These are phyloP conservation scores for Hystrix brachyura DNA, from an alignment of 2,113 vertebrate genomes.

Conservation along the genomic window DNA sequence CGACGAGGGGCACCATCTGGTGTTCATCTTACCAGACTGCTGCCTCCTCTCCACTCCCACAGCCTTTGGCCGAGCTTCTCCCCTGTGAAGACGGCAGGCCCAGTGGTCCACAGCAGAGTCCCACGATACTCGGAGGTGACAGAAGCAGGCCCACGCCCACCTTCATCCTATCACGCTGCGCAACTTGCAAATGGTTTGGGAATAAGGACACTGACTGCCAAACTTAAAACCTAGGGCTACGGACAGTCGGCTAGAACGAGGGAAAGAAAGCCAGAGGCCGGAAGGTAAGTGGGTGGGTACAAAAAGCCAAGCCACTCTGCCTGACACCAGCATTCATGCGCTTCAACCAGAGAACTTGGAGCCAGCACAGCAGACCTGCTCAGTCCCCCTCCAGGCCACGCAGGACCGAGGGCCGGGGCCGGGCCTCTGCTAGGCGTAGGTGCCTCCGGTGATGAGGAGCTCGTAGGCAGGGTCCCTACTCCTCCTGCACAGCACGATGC, in stretches of 20 bases:
- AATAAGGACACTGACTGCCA: slow-evolving; percentile 77
- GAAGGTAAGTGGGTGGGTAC: slow-evolving; percentile 67
- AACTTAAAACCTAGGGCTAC: slow-evolving; percentile 75
- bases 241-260: slow-evolving; percentile 68
- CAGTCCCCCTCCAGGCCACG: slow-evolving; percentile 79
- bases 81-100: slow-evolving; percentile 70
- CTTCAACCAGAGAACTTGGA: slow-evolving; percentile 86
- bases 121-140: slow-evolving; percentile 70
- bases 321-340: slow-evolving; percentile 88
- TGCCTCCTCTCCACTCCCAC: slow-evolving; percentile 25
- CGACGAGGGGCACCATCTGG: slow-evolving; percentile 75
- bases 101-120: slow-evolving; percentile 65
- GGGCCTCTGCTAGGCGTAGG: slow-evolving; percentile 90
- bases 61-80: slow-evolving; percentile 84
- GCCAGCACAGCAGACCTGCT: slow-evolving; percentile 82
- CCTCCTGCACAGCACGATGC: slow-evolving; percentile 94
- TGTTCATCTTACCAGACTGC: slow-evolving; percentile 72
- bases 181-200: slow-evolving; percentile 81
- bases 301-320: slow-evolving; percentile 86
- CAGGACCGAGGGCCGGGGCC: slow-evolving; percentile 79
- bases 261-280: slow-evolving; percentile 58
- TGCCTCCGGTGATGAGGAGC: slow-evolving; percentile 94
- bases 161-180: slow-evolving; percentile 73
- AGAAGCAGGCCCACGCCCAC: slow-evolving; percentile 72
- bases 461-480: slow-evolving; percentile 95